Conservation (phyloP, 2,797 vertebrate genomes). For the Lophotriccus pileatus region DNA sequence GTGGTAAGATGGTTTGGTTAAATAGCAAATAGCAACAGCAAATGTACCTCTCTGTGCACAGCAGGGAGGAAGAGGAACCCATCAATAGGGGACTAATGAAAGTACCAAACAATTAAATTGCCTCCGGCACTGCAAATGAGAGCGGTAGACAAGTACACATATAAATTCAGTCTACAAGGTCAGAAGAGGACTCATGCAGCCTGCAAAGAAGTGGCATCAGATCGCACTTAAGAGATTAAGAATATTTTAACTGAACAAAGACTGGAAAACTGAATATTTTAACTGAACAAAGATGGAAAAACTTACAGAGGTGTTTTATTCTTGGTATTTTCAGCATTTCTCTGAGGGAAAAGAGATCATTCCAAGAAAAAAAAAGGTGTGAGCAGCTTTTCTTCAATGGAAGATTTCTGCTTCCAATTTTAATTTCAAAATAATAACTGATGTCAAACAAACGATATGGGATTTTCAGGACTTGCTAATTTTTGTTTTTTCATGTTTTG, state of each 20-base stretch:
- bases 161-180: conserved; percentile 53
- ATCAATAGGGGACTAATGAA: conserved; percentile 32
- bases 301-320: neutral
- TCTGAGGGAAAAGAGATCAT: neutral
- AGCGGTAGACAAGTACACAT: neutral
- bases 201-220: neutral
- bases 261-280: neutral
- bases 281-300: neutral
- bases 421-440: neutral
- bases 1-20: neutral
- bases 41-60: conserved; percentile 5
- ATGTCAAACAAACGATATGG: neutral
- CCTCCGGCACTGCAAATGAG: conserved; percentile 27
- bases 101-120: conserved; percentile 57
- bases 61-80: neutral
- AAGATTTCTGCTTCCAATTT: neutral
- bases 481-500: neutral
- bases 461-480: neutral
- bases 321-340: neutral
- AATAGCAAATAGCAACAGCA: conserved; percentile 11
- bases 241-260: neutral
- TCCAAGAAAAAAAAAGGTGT: neutral
- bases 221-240: neutral
- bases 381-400: neutral
- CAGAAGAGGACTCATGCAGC: conserved; percentile 34